Evolutionary conservation across 2,888 invertebrate species (phyloP).

Genomic region (Orthosia cruda): DNA sequence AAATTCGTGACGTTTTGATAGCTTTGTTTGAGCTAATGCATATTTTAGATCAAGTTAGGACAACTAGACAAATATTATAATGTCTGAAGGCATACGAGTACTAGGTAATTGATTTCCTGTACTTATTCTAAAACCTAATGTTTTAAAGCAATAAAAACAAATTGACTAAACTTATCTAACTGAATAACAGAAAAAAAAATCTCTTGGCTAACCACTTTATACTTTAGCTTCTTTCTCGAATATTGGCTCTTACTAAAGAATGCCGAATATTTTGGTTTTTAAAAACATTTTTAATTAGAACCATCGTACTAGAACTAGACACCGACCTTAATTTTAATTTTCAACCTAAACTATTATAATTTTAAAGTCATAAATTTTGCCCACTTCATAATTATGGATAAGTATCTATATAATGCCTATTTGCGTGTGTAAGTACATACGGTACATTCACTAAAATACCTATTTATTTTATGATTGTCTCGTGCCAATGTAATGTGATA

Average conservation of each 20-base stretch:
- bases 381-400: not conserved
- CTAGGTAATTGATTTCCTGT: not conserved
- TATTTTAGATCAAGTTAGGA: constrained; percentile 18
- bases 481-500: constrained; percentile 16
- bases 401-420: not conserved
- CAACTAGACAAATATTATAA: constrained; percentile 7
- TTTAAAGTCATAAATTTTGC: not conserved
- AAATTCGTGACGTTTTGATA: constrained; percentile 46
- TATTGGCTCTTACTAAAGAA: no score
- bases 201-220: no score
- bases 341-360: not conserved
- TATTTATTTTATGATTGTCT: constrained; percentile 12
- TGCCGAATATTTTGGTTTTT: not conserved
- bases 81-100: not conserved
- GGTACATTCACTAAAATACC: not conserved
- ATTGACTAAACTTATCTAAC: no score
- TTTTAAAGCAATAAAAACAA: no score
- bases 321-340: not conserved
- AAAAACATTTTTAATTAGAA: not conserved
- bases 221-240: no score
- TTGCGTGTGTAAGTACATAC: not conserved
- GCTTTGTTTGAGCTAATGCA: constrained; percentile 24
- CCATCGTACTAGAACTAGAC: not conserved
- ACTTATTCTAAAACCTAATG: not conserved
- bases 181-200: no score